Evolutionary conservation across 2,888 invertebrate genomes (phyloP).

Genomic region (Malthinus seriepunctatus): DNA sequence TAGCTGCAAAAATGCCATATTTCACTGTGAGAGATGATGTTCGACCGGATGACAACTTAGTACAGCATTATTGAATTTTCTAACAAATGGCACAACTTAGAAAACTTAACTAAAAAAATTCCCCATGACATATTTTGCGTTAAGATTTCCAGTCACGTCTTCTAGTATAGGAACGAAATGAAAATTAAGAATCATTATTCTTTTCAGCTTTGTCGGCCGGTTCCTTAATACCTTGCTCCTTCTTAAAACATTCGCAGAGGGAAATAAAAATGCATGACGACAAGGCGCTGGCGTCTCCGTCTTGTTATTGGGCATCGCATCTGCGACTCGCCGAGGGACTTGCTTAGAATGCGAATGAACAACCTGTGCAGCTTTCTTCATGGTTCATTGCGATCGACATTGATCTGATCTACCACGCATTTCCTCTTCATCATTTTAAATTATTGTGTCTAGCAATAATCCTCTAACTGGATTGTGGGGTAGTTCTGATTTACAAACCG

Average conservation of each 20-base stretch:
- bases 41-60: constrained; percentile 53
- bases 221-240: constrained; percentile 54
- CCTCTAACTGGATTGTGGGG: constrained; percentile 19
- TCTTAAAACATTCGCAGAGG: constrained; percentile 49
- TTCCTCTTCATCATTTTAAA: constrained; percentile 34
- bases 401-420: constrained; percentile 36
- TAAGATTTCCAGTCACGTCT: constrained; percentile 54
- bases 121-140: constrained; percentile 52
- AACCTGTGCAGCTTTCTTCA: constrained; percentile 43
- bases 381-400: constrained; percentile 41
- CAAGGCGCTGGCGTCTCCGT: constrained; percentile 48
- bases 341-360: constrained; percentile 52
- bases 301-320: constrained; percentile 49
- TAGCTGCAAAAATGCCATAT: constrained; percentile 45
- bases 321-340: constrained; percentile 50
- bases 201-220: constrained; percentile 56
- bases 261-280: constrained; percentile 55
- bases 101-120: constrained; percentile 50
- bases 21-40: constrained; percentile 55
- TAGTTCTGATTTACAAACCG: constrained; percentile 20
- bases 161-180: constrained; percentile 56
- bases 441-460: constrained; percentile 28
- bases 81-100: constrained; percentile 54
- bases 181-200: constrained; percentile 59
- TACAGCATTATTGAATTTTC: constrained; percentile 56